These are phyloP conservation scores for Ormyrus nitidulus DNA, from an alignment of 2,888 invertebrate genomes.

Conservation along the genomic window DNA sequence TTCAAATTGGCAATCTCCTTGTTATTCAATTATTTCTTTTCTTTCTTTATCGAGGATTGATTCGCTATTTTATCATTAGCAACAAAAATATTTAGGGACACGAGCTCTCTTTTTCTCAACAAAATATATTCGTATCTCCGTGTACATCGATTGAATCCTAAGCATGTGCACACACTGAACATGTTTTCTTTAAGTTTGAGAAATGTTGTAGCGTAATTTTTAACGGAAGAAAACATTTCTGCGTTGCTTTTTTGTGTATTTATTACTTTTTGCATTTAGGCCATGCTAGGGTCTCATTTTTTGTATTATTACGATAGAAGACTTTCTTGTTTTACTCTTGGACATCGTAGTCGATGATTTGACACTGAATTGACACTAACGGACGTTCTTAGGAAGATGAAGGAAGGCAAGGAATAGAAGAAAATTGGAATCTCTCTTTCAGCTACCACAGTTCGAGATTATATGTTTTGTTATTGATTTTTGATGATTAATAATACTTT, in stretches of 20 bases:
- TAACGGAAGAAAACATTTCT: slow-evolving; percentile 32
- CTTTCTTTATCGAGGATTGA: slow-evolving; percentile 18
- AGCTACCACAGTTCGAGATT: slow-evolving; percentile 6
- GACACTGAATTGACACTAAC: slow-evolving; percentile 60
- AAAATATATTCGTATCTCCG: slow-evolving; percentile 64
- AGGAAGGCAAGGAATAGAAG: slow-evolving; percentile 49
- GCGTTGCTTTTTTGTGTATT: slow-evolving; percentile 14
- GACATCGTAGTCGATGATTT: slow-evolving; percentile 55
- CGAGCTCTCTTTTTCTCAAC: slow-evolving; percentile 61
- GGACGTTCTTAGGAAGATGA: slow-evolving; percentile 55
- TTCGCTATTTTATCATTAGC: slow-evolving; percentile 55
- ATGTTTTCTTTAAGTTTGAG: slow-evolving; percentile 26
- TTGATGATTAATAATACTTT: slow-evolving; percentile 44
- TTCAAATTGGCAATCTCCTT: slow-evolving; percentile 60
- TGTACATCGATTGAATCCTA: slow-evolving; percentile 45
- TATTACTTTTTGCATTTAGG: slow-evolving; percentile 45
- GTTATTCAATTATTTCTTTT: slow-evolving; percentile 50
- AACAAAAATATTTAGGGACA: slow-evolving; percentile 67
- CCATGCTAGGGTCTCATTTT: slow-evolving; percentile 46
- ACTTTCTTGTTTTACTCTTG: slow-evolving; percentile 50
- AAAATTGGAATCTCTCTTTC: slow-evolving; percentile 31
- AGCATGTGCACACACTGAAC: slow-evolving; percentile 48
- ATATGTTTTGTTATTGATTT: slow-evolving; percentile 43
- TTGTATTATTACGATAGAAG: slow-evolving; percentile 44
- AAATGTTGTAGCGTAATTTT: slow-evolving; percentile 30